Conservation (phyloP, 2,888 invertebrate genomes). For the Drosophila lutescens region DNA sequence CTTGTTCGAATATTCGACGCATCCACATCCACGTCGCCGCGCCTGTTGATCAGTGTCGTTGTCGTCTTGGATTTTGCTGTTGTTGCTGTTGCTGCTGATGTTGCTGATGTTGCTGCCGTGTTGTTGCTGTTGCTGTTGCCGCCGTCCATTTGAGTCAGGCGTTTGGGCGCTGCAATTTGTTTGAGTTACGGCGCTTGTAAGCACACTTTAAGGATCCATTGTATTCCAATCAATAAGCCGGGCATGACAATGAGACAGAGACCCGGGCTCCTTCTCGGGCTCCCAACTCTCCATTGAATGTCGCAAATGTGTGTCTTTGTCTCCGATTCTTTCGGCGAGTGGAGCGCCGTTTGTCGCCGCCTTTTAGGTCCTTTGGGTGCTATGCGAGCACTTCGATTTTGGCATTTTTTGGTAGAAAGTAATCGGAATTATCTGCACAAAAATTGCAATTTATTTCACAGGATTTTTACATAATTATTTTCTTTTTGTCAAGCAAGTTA, state of each 20-base stretch:
- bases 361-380: constrained; percentile 37
- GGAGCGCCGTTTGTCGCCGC: constrained; percentile 71
- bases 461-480: too few species aligned
- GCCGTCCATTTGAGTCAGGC: constrained; percentile 66
- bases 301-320: constrained; percentile 56
- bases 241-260: constrained; percentile 76
- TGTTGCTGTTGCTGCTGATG: constrained; percentile 6
- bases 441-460: not conserved
- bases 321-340: constrained; percentile 17
- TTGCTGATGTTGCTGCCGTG: constrained; percentile 15
- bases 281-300: constrained; percentile 56
- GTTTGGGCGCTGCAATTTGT: constrained; percentile 84
- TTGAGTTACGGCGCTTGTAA: constrained; percentile 85
- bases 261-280: constrained; percentile 32
- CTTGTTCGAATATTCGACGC: constrained; percentile 35
- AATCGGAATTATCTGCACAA: not conserved
- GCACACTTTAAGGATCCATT: constrained; percentile 85
- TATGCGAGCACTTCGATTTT: not conserved
- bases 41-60: constrained; percentile 77
- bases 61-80: constrained; percentile 22
- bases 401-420: not conserved
- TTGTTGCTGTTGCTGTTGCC: constrained; percentile 16
- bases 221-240: constrained; percentile 82
- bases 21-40: constrained; percentile 63
- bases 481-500: too few species aligned